Conservation (phyloP, 2,113 vertebrate species). For the Neoarius graeffei region DNA sequence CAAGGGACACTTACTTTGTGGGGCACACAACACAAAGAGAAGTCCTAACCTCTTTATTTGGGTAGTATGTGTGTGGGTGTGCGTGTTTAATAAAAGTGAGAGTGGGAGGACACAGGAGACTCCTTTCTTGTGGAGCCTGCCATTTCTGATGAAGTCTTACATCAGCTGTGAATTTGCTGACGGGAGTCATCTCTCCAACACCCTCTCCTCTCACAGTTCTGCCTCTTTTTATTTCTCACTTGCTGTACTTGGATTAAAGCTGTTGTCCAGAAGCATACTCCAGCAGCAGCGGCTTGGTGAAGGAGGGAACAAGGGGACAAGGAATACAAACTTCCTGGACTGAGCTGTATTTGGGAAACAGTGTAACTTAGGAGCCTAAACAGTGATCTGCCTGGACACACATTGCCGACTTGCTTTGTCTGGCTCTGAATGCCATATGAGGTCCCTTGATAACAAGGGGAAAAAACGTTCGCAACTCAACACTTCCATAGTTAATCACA, state of each 20-base stretch:
- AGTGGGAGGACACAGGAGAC: conserved; percentile 35
- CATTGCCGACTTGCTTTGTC: conserved; percentile 32
- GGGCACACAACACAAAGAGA: conserved; percentile 22
- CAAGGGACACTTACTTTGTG: not conserved
- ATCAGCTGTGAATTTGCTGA: conserved; percentile 46
- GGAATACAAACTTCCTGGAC: not conserved
- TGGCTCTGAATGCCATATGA: conserved; percentile 24
- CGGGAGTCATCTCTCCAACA: conserved; percentile 14
- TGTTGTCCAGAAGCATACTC: not conserved
- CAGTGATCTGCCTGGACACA: conserved; percentile 30
- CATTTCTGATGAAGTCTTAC: conserved; percentile 37
- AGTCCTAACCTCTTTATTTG: conserved; percentile 28
- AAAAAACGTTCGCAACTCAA: not conserved
- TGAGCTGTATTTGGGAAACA: conserved; percentile 33
- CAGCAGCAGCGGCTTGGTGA: not conserved
- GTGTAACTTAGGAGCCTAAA: conserved; percentile 46
- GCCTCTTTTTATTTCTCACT: not conserved
- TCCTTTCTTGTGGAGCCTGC: not conserved
- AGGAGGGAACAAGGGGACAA: not conserved
- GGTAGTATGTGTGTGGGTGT: not conserved
- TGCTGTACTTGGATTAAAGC: conserved; percentile 9
- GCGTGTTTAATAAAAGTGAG: conserved; percentile 30
- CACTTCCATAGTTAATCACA: not conserved
- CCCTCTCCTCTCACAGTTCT: not conserved
- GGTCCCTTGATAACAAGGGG: not conserved